Evolutionary conservation across 2,888 invertebrate genomes (phyloP).

Genomic region (Loripinus fragilis): DNA sequence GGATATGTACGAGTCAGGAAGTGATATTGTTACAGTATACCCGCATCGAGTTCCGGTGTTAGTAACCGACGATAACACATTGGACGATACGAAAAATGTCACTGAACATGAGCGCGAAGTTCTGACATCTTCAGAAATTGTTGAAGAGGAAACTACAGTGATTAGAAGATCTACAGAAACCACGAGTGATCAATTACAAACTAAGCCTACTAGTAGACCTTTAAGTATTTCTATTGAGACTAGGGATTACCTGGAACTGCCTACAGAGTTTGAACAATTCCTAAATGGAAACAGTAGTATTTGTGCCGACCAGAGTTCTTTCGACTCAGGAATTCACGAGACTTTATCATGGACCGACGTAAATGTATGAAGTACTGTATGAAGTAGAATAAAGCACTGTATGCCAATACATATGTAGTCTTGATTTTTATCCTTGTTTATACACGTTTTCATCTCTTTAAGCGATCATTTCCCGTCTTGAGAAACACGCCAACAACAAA

Average conservation of each 20-base stretch:
- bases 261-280: conserved; percentile 36
- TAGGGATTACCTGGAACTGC: conserved; percentile 11
- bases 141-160: not conserved
- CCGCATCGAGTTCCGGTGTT: conserved; percentile 35
- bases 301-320: conserved; percentile 64
- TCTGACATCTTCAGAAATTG: not conserved
- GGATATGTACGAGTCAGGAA: conserved; percentile 69
- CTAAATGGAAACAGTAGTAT: conserved; percentile 6
- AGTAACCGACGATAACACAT: not conserved
- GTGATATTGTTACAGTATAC: conserved; percentile 47
- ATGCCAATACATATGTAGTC: too few species aligned
- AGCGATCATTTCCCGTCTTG: too few species aligned
- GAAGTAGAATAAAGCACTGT: too few species aligned
- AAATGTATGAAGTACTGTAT: too few species aligned
- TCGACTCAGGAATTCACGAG: conserved; percentile 74
- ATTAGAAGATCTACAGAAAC: too few species aligned
- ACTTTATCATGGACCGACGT: not conserved
- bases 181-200: too few species aligned
- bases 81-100: not conserved
- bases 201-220: not conserved
- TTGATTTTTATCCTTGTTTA: too few species aligned
- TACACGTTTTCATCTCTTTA: too few species aligned
- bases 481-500: too few species aligned
- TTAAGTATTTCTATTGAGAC: not conserved
- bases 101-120: not conserved